Conservation (phyloP, 2,797 vertebrate genomes). For the Xenopus petersii region DNA sequence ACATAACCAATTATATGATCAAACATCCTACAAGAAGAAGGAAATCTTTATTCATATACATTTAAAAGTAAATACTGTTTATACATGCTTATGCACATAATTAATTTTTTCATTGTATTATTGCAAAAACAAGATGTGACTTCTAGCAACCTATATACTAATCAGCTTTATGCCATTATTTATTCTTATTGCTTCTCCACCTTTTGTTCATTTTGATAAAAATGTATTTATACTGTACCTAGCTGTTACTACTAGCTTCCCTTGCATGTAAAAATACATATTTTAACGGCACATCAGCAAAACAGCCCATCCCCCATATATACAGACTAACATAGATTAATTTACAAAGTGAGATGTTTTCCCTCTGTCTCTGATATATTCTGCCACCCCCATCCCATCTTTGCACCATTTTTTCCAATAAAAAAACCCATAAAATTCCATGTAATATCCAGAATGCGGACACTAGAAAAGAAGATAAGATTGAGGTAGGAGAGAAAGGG, state of each 20-base stretch:
- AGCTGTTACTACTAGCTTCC: too few species aligned
- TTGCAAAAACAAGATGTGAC: too few species aligned
- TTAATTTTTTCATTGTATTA: too few species aligned
- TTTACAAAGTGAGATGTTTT: constrained; percentile 7
- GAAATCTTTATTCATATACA: too few species aligned
- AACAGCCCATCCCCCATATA: not conserved
- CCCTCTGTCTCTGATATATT: not conserved
- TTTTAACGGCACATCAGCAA: not conserved
- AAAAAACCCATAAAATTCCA: not conserved
- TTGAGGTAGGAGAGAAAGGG: not conserved
- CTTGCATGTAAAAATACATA: constrained; percentile 1
- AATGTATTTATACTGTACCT: not conserved
- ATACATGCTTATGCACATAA: too few species aligned
- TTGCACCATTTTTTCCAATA: not conserved
- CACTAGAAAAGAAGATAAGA: not conserved
- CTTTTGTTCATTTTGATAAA: not conserved
- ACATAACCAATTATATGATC: too few species aligned
- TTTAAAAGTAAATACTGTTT: too few species aligned
- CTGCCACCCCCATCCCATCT: not conserved
- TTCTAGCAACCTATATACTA: not conserved
- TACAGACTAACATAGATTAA: not conserved
- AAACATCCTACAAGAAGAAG: too few species aligned
- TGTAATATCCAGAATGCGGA: not conserved
- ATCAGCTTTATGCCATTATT: constrained; percentile 1
- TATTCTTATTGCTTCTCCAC: not conserved